Evolutionary conservation across 2,888 invertebrate species (phyloP).

Genomic region (Brassicogethes aeneus): DNA sequence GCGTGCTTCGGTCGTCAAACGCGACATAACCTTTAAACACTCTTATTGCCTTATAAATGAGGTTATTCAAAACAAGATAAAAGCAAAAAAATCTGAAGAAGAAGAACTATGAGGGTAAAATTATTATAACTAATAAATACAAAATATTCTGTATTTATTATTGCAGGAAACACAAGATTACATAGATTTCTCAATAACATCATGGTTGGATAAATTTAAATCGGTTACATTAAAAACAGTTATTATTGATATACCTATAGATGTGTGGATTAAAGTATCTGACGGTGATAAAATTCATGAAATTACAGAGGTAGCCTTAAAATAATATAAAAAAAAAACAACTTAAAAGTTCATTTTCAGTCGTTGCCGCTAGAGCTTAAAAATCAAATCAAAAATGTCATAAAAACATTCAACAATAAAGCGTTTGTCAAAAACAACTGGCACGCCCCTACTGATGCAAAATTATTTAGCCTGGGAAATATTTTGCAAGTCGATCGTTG

Average conservation of each 20-base stretch:
- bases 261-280: constrained; percentile 25
- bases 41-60: no score
- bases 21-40: no score
- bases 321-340: constrained; percentile 5
- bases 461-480: constrained; percentile 35
- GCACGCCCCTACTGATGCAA: constrained; percentile 37
- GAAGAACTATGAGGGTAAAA: not conserved
- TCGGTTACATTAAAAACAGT: constrained; percentile 27
- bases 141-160: not conserved
- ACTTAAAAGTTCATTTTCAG: constrained; percentile 15
- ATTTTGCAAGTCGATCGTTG: constrained; percentile 29
- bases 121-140: not conserved
- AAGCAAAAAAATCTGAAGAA: no score
- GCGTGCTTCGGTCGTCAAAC: no score
- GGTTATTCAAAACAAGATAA: no score
- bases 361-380: constrained; percentile 18
- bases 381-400: constrained; percentile 27
- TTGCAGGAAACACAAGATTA: constrained; percentile 32
- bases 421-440: constrained; percentile 38
- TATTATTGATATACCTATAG: constrained; percentile 27
- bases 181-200: constrained; percentile 31
- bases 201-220: constrained; percentile 33
- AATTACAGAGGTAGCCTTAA: constrained; percentile 17
- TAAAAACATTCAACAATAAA: constrained; percentile 25
- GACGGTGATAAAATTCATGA: constrained; percentile 18